These are phyloP conservation scores for Istiophorus platypterus DNA, from an alignment of 2,113 vertebrate genomes.

Conservation along the genomic window DNA sequence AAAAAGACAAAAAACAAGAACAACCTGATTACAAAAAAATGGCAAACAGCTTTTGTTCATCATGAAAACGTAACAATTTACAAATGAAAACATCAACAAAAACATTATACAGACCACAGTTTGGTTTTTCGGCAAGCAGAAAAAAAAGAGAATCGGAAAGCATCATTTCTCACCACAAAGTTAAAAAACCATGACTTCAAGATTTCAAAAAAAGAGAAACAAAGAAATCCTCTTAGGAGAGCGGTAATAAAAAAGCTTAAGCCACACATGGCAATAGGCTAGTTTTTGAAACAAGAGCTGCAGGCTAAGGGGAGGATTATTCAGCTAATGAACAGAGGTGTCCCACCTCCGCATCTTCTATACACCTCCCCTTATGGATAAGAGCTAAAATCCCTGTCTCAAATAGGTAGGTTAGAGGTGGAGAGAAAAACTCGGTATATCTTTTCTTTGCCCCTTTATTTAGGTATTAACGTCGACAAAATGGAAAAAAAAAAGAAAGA, in stretches of 20 bases:
- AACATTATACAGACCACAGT: slow-evolving; percentile 83
- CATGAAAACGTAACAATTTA: slow-evolving; percentile 78
- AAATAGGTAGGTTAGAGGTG: slow-evolving; percentile 62
- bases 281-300: slow-evolving; percentile 80
- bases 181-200: slow-evolving; percentile 71
- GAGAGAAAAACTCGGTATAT: slow-evolving; percentile 51
- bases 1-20: slow-evolving; percentile 37
- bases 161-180: slow-evolving; percentile 70
- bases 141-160: slow-evolving; percentile 45
- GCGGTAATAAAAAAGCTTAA: slow-evolving; percentile 75
- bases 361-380: slow-evolving; percentile 35
- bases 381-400: slow-evolving; percentile 61
- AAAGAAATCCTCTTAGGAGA: slow-evolving; percentile 74
- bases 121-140: slow-evolving; percentile 83
- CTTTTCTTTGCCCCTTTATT: slow-evolving; percentile 49
- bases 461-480: slow-evolving; percentile 58
- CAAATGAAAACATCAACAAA: slow-evolving; percentile 79
- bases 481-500: slow-evolving; percentile 24
- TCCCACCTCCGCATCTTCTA: slow-evolving; percentile 52
- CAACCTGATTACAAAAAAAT: slow-evolving; percentile 66
- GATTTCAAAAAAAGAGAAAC: slow-evolving; percentile 61
- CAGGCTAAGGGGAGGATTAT: slow-evolving; percentile 76
- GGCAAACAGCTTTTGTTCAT: slow-evolving; percentile 73
- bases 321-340: slow-evolving; percentile 76
- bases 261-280: slow-evolving; percentile 80